Base-by-base conservation (phyloP, 2,113 vertebrate species). In the Platycercus adscitus region DNA sequence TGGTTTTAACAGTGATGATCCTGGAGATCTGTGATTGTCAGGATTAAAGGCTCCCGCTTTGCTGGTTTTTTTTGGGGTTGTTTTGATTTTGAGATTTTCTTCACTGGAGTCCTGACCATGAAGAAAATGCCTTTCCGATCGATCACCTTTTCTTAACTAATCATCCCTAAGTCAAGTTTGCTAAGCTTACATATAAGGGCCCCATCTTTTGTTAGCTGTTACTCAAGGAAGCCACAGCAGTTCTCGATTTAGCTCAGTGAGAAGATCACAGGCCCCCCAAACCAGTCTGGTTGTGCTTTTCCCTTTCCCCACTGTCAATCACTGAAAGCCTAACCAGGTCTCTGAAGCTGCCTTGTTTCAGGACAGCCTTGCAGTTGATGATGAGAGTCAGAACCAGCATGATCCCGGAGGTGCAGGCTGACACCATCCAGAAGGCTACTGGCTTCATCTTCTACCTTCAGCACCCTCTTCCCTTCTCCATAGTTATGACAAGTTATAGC, bases 361-460 rank as follows among this genome's bases (percentile, higher is more conserved):
- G 79, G 50, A 15, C 24, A 53, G 68, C 49, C 24, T 66, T 47
- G 52, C 21, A n/a, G n/a, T 19, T 64, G 65, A 66, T 39, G 56
- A 13, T 25, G 75, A 39, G 41, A 68, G 71, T 41, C n/a, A 50
- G 58, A 20, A 43, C 15, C 0, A 0, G 56, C 9, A 0, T 20
- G 37, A 70, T 26, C 52, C 63, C 31, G 4, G 73, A 4, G 3
- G 26, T 11, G 7, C 47, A 17, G 52, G 55, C 68, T 82, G 84
- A 60, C 39, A 13, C 60, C 76, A 16, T 8, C 26, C 63, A 16
- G 37, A 55, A n/a, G 35, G 15, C 46, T 35, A 5, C 7, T 5
- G n/a, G 17, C 43, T 33, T 24, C 3, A 31, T 16, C 63, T 58
- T 2, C 3, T 6, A 19, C 1, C 0, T 52, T 31, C 31, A 29